phyloP scores from a whole-genome alignment of 1,140 invertebrate species.

The Atta cephalotes region DNA sequence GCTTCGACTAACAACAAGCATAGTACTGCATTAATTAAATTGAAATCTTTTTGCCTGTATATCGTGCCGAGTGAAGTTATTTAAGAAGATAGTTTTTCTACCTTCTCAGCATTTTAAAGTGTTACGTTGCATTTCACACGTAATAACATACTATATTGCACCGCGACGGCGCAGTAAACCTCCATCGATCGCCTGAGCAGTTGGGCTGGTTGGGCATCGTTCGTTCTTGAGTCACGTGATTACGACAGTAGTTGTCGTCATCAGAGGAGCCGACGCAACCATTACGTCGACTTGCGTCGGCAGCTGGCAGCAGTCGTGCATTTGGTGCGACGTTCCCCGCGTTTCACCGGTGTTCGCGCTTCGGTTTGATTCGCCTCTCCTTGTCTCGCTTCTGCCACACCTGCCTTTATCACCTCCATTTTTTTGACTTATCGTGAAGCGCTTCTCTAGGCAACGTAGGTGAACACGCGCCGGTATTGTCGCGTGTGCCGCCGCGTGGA shows the following conservation, averaged over 20 bases:
- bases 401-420: not conserved
- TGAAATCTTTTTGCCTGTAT: not conserved
- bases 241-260: conserved; percentile 13
- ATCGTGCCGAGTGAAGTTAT: not conserved
- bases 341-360: not conserved
- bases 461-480: conserved; percentile 2
- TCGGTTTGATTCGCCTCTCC: not conserved
- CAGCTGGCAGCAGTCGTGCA: not conserved
- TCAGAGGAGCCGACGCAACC: conserved; percentile 34
- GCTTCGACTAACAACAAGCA: not conserved
- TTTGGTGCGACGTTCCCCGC: not conserved
- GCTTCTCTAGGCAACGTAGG: not conserved
- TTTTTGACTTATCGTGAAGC: conserved; percentile 10
- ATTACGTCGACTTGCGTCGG: not conserved
- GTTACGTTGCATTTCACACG: not conserved
- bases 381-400: not conserved
- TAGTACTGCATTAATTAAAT: not conserved
- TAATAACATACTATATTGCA: not conserved
- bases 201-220: not conserved
- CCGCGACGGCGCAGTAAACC: conserved; percentile 35
- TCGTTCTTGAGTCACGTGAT: conserved; percentile 7
- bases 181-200: conserved; percentile 58
- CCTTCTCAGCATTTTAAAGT: not conserved
- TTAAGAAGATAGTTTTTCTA: not conserved
- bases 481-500: conserved; percentile 15